Evolutionary conservation across 2,113 vertebrate genomes (phyloP).

Genomic region (Pseudois nayaur): DNA sequence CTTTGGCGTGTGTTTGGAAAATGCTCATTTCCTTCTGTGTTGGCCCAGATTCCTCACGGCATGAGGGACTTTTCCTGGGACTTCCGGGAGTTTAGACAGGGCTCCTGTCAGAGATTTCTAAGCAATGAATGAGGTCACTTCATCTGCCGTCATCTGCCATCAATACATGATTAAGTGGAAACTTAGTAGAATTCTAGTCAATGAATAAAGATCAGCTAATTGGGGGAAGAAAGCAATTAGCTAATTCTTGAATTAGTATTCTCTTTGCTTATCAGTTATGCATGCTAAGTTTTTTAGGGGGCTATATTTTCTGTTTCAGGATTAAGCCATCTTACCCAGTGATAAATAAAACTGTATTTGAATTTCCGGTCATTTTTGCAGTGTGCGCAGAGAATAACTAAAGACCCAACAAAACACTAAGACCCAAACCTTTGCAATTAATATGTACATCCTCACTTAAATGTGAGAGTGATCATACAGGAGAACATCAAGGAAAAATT

Average conservation of each 20-base stretch:
- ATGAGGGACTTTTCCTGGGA: not conserved
- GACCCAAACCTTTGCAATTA: not conserved
- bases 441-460: not conserved
- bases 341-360: not conserved
- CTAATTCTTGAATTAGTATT: slow-evolving; percentile 45
- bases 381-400: no score
- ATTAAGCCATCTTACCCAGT: not conserved
- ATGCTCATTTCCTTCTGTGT: not conserved
- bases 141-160: not conserved
- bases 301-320: not conserved
- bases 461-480: not conserved
- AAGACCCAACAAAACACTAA: not conserved
- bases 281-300: not conserved
- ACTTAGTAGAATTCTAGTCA: not conserved
- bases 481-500: not conserved
- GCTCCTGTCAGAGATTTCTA: not conserved
- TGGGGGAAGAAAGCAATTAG: slow-evolving; percentile 19
- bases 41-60: not conserved
- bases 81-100: not conserved
- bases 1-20: not conserved
- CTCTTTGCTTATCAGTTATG: not conserved
- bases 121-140: not conserved
- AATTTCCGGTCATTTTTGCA: not conserved
- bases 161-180: slow-evolving; percentile 38
- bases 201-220: slow-evolving; percentile 52